These are phyloP conservation scores for Eudyptes chrysolophus DNA, from an alignment of 2,113 vertebrate genomes.

Conservation along the genomic window DNA sequence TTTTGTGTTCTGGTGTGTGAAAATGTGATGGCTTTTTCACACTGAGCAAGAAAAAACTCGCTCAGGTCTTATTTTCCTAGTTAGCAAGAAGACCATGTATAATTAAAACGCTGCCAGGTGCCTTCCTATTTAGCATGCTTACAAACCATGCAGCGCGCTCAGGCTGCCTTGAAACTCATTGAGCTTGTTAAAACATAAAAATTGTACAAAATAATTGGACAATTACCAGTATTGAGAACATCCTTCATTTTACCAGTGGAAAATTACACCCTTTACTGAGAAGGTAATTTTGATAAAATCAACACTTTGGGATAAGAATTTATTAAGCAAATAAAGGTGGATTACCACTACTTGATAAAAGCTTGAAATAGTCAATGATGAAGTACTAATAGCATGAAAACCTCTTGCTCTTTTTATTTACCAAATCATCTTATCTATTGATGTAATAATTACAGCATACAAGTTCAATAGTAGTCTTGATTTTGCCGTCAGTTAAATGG, in stretches of 20 bases:
- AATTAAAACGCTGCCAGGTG: neutral
- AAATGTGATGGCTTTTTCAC: neutral
- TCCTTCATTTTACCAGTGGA: neutral
- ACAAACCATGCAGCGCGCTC: neutral
- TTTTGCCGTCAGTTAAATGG: neutral
- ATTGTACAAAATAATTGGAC: constrained; percentile 14
- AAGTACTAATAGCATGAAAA: neutral
- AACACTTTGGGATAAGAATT: constrained; percentile 14
- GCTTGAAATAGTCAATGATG: neutral
- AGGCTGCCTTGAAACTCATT: neutral
- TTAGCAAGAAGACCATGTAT: neutral
- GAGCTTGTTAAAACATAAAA: neutral
- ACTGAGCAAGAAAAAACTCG: neutral
- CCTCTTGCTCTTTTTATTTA: neutral
- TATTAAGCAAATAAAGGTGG: constrained; percentile 17
- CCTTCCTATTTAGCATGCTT: neutral
- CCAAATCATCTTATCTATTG: neutral
- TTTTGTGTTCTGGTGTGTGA: neutral
- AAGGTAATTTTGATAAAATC: constrained; percentile 44
- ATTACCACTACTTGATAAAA: constrained; percentile 24
- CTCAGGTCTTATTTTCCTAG: neutral
- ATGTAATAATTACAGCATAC: neutral
- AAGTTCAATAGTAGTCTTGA: neutral
- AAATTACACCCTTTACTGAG: constrained; percentile 28
- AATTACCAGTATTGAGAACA: constrained; percentile 5